Percentiles rank a stretch among this genome's conserved stretches.
Evolutionary conservation across 2,888 invertebrate genomes (phyloP).

Genomic region (Conops quadrifasciatus): DNA sequence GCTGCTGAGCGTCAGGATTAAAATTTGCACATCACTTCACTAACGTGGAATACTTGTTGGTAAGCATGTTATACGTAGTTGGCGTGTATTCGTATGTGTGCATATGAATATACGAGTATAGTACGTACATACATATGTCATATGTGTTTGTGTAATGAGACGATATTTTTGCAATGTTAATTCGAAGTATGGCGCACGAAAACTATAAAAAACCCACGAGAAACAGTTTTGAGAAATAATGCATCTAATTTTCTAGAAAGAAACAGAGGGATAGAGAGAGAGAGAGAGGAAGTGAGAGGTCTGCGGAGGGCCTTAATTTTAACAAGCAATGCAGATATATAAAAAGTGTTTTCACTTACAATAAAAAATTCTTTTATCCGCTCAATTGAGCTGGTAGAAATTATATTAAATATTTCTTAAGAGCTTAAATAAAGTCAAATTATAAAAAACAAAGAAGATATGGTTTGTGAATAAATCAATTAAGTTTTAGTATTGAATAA

Average conservation of each 20-base stretch:
- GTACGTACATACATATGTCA: no score
- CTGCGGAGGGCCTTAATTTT: not conserved
- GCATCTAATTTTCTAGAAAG: not conserved
- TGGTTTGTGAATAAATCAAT: no score
- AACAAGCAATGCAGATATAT: no score
- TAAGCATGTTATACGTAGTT: slow-evolving; percentile 1
- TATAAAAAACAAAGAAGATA: no score
- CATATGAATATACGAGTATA: slow-evolving; percentile 3
- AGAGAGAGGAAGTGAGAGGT: not conserved
- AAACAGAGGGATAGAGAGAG: not conserved
- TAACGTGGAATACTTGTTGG: not conserved
- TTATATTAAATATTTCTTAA: no score
- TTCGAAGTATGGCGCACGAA: not conserved
- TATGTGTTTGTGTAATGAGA: slow-evolving; percentile 13
- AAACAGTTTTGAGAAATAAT: not conserved
- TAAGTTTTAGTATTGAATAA: no score
- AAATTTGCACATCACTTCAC: slow-evolving; percentile 4
- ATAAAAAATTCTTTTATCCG: no score
- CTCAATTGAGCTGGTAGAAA: no score
- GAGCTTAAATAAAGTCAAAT: no score
- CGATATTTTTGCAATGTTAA: not conserved
- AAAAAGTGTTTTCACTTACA: no score
- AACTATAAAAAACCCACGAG: not conserved
- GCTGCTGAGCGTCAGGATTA: not conserved
- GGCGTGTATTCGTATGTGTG: slow-evolving; percentile 12